Conservation (phyloP, 2,113 vertebrate genomes). For the Willisornis vidua region DNA sequence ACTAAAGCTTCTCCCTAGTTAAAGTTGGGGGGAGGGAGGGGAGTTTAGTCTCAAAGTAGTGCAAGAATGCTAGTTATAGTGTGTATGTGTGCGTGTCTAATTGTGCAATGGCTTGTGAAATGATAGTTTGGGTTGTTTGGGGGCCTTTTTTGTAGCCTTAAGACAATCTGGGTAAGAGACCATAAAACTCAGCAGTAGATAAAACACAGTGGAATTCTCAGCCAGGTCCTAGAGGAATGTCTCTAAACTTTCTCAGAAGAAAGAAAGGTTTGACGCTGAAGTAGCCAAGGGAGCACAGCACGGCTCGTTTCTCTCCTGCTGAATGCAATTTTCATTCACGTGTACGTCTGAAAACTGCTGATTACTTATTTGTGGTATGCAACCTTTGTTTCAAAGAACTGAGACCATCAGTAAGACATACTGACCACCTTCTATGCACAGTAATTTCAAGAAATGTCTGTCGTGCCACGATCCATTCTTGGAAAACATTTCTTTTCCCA, state of each 20-base stretch:
- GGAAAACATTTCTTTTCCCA: background rate
- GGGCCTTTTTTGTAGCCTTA: background rate
- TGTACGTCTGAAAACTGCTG: background rate
- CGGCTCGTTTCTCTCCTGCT: background rate
- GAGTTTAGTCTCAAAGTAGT: background rate
- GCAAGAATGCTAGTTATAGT: background rate
- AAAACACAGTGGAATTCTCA: background rate
- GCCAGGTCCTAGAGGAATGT: background rate
- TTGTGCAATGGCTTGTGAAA: constrained; percentile 24
- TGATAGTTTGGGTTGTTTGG: background rate
- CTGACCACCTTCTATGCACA: constrained; percentile 17
- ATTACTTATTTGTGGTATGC: background rate
- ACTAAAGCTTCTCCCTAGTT: background rate
- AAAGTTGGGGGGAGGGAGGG: background rate
- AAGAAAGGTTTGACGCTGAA: background rate
- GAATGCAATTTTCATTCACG: background rate
- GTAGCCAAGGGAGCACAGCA: background rate
- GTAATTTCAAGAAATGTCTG: background rate
- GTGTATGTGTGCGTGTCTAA: background rate
- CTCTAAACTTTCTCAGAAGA: background rate
- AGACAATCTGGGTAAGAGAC: constrained; percentile 19
- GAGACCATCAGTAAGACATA: background rate
- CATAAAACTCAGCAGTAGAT: background rate
- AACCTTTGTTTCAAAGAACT: background rate
- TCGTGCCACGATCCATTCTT: background rate